Base-by-base conservation (phyloP, 2,888 invertebrate species). In the Ichneumoninae sp. region DNA sequence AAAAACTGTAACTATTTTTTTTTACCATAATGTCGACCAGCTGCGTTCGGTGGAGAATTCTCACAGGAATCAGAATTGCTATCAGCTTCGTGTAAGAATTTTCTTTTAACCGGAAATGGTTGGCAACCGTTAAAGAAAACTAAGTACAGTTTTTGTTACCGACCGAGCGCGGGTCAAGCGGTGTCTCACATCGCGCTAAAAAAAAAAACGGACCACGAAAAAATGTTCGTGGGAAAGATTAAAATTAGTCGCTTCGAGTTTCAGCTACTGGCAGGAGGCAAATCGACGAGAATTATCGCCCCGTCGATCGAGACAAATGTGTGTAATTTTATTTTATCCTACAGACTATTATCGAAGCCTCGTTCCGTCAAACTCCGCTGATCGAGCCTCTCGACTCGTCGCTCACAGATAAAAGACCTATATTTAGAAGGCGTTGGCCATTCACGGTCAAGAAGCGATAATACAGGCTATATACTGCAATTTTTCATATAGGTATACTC, bases 381-480 rank as follows among this genome's bases (percentile, higher is more conserved):
- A 81, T 74, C 78, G 60, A 74, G 33, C 30, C 65, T 62, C 68
- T 33, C 71, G 75, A 16, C 71, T 68, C 75, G 40, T 57, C 47
- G 66, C 54, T 10, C 47, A 57, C 40, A 71, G 83, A 83, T 83
- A 83, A 47, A 47, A 80, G 72, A 68, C 50, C 70, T 83, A 83
- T 80, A 76, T 76, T 83, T 76, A 83, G 71, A 60, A 71, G 22
- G 10, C 54, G 71, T 33, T 60, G 19, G 54, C 26, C 57, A 76
- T 83, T 80, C 83, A 83, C 72, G 80, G 83, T 80, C 83, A 83
- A 72, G 69, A 69, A 80, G 66, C 76, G 83, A 83, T 76, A 71
- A 71, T 52, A 76, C 50, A 36, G 44, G 50, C 80, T 10, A 65
- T 54, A 79, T 40, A 54, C 50, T 13, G 65, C 16, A 47, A 47